These are phyloP conservation scores for Crenuchus spilurus DNA, from an alignment of 2,797 vertebrate species.

Conservation along the genomic window DNA sequence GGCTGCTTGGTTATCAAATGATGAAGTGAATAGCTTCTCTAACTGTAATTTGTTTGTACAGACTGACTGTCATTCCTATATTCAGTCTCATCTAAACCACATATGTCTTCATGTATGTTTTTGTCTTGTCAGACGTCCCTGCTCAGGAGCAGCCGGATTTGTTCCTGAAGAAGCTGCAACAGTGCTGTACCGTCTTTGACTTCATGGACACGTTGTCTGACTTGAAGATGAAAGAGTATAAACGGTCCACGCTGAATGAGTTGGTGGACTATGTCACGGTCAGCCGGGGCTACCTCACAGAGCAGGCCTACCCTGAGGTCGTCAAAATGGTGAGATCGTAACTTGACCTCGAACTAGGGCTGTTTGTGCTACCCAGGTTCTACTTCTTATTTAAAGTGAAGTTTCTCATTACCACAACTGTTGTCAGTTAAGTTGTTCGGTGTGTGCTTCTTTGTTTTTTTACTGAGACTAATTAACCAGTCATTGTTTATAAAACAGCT, in stretches of 20 bases:
- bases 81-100: not conserved
- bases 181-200: conserved; percentile 99
- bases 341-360: too few relatives aligned
- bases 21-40: too few relatives aligned
- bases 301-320: conserved; percentile 98
- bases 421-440: too few relatives aligned
- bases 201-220: conserved; percentile 99
- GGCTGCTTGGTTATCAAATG: too few relatives aligned
- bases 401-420: too few relatives aligned
- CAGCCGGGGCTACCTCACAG: conserved; percentile 98
- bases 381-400: too few relatives aligned
- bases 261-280: conserved; percentile 99
- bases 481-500: too few relatives aligned
- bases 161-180: conserved; percentile 99
- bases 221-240: conserved; percentile 99
- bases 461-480: too few relatives aligned
- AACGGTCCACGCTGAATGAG: conserved; percentile 99
- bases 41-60: too few relatives aligned
- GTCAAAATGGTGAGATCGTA: conserved; percentile 93
- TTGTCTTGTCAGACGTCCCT: conserved; percentile 85
- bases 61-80: too few relatives aligned
- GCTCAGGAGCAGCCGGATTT: conserved; percentile 97
- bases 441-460: too few relatives aligned
- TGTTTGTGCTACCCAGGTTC: too few relatives aligned
- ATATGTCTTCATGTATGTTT: not conserved